Conservation (phyloP, 2,888 invertebrate species). For the Drosophila mimetica region DNA sequence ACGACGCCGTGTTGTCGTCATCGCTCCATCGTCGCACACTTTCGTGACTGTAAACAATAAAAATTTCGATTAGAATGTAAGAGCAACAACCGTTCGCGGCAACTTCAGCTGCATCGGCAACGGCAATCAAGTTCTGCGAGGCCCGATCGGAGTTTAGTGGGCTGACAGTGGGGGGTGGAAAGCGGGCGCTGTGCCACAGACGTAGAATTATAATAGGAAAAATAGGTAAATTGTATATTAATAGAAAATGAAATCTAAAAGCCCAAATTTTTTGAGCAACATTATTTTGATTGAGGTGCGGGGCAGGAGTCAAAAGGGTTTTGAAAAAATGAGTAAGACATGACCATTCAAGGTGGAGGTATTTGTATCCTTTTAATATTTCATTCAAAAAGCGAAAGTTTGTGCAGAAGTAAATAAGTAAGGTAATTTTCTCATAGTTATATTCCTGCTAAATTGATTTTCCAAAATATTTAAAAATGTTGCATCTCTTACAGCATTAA, state of each 20-base stretch:
- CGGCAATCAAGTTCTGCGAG: slow-evolving; percentile 68
- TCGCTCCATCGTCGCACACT: slow-evolving; percentile 60
- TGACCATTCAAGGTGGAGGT: not conserved
- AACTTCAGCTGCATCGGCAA: slow-evolving; percentile 49
- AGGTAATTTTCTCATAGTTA: too few species aligned
- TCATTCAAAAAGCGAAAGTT: too few species aligned
- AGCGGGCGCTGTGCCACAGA: slow-evolving; percentile 21
- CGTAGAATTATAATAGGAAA: slow-evolving; percentile 54
- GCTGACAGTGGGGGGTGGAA: not conserved
- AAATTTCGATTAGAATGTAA: slow-evolving; percentile 80
- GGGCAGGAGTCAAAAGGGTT: not conserved
- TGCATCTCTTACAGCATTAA: too few species aligned
- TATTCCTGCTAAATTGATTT: too few species aligned
- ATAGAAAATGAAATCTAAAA: slow-evolving; percentile 75
- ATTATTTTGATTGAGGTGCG: too few species aligned
- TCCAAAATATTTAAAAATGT: too few species aligned
- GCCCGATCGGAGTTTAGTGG: slow-evolving; percentile 4
- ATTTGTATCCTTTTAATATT: not conserved
- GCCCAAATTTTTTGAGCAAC: slow-evolving; percentile 4
- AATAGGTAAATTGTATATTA: slow-evolving; percentile 74
- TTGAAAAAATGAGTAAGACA: too few species aligned
- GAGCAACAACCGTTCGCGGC: slow-evolving; percentile 57
- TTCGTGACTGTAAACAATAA: slow-evolving; percentile 77
- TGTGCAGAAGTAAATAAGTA: too few species aligned
- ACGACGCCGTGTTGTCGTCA: slow-evolving; percentile 43